Base-by-base conservation (phyloP, 2,113 vertebrate genomes). In the Noctilio leporinus region DNA sequence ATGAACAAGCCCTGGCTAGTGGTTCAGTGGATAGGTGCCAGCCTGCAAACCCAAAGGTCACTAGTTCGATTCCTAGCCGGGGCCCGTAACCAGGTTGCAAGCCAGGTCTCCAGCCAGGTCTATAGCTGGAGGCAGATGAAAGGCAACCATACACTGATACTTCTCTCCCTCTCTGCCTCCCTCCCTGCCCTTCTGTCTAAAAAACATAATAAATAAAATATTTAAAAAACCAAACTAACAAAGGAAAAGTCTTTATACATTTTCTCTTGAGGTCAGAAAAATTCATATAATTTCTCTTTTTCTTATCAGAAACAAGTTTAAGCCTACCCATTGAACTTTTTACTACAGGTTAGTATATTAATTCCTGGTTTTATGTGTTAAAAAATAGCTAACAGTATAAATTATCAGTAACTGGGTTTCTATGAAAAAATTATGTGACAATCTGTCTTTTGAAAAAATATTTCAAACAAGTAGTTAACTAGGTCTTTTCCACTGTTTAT, bases 271-370 rank as follows among this genome's bases (percentile, higher is more conserved):
- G 24, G 2, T 62, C 33, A 86, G 75, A 82, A 76, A 93, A 93
- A 73, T 65, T 90, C 11, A 93, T 33, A 38, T 47, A 0, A 64
- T 80, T 62, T 95, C 49, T 83, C 15, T 91, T 88, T 96, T 91
- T 80, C 22, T 96, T 70, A 22, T 43, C 57, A 95, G 95, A 73
- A 43, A 76, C 83, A 55, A 91, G 72, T 64, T 2, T 28, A 38
- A 53, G 30, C 53, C 38, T 20, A 53, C 6, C 38, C n/a, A 35
- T 14, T 30, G 86, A 84, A 38, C 26, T 12, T 62, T 85, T 55
- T 62, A 78, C 40, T 45, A 64, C 87, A 96, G 93, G 93, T 95
- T 17, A 91, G 93, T 89, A 69, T 85, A 62, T 88, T 57, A 64
- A 76, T 85, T 89, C 17, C 10, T 72, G 26, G 8, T 47, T 70